Base-by-base conservation (phyloP, 2,797 vertebrate species). In the Fringilla coelebs region DNA sequence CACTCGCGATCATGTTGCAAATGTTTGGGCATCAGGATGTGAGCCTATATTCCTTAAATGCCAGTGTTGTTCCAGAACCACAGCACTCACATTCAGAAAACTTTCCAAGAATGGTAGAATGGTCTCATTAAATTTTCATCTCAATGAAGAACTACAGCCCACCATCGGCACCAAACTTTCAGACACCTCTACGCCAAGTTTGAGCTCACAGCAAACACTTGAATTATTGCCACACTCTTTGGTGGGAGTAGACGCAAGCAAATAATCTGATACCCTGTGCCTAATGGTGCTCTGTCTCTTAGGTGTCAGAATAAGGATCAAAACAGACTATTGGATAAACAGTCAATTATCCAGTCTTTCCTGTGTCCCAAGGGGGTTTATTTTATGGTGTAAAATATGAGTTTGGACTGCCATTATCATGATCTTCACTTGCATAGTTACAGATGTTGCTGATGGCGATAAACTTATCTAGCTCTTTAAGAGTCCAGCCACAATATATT, bases 381-480 rank as follows among this genome's bases (percentile, higher is more conserved):
- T 86, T 78, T 77, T 88, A 62, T 67, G 28, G 31, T 73, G 31
- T 90, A 85, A 96, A 94, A 85, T 74, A 80, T 15, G 29, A 87
- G 26, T 43, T 49, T 92, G 29, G 63, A 75, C 70, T 86, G 68
- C 63, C 21, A 61, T 81, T 89, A 71, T 83, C 43, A 31, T 18
- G 66, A 67, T 72, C 55, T 85, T 93, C 3, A 1, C 85, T 88
- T 84, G 85, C 83, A 61, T 60, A 77, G 16, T 93, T 93, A 70
- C 52, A 90, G 75, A 94, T 84, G 48, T 85, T 81, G 83, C 40
- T 94, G 72, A 86, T 65, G 36, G 49, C 41, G 24, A 81, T 84
- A 92, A 93, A 91, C 85, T 89, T 89, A 79, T 55, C 41, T 45
- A 73, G 28, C 34, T 90, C 40, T 70, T 95, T 89, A 65, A 91